Percentiles rank a stretch among this genome's conserved stretches.
Conservation (phyloP, 1,140 invertebrate species). For the Papilio polytes region DNA sequence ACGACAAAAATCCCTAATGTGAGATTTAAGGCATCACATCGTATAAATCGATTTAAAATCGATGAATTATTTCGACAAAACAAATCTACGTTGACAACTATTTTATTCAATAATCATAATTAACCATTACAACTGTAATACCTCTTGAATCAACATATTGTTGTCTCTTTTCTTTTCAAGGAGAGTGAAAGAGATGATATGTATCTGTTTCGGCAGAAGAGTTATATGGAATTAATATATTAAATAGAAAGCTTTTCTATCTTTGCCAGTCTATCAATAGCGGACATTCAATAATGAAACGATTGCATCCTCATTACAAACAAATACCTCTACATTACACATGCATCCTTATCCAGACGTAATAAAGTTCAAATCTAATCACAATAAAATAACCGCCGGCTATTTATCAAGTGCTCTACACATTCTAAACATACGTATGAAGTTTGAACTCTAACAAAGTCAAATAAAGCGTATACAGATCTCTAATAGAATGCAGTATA, state of each 20-base stretch:
- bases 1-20: background rate
- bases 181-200: no score
- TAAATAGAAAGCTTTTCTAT: background rate
- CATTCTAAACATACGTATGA: constrained; percentile 16
- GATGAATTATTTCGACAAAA: no score
- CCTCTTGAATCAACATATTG: no score
- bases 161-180: no score
- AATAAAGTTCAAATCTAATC: constrained; percentile 6
- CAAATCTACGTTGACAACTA: no score
- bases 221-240: no score
- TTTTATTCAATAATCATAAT: no score
- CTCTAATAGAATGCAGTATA: background rate
- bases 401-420: constrained; percentile 18
- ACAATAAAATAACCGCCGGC: background rate
- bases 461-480: background rate
- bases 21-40: no score
- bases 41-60: no score
- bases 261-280: background rate
- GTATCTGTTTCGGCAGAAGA: no score
- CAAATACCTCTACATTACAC: background rate
- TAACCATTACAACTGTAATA: no score
- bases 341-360: background rate
- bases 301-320: background rate
- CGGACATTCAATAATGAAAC: background rate
- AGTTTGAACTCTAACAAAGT: background rate